These are phyloP conservation scores for Bombus superbus DNA, from an alignment of 1,140 invertebrate genomes.

Conservation along the genomic window DNA sequence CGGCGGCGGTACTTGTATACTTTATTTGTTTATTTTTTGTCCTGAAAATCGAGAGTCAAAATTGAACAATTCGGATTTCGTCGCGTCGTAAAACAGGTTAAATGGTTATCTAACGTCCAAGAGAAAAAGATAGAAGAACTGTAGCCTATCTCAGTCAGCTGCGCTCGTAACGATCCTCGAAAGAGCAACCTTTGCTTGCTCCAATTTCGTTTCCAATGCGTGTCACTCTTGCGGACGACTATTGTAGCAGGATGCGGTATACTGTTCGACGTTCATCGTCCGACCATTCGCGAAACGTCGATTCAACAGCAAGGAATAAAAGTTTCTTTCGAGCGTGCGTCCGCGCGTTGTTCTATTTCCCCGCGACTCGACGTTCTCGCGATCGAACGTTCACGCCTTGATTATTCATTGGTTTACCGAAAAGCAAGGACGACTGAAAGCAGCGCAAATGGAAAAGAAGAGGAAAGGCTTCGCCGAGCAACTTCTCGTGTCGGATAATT, in stretches of 20 bases:
- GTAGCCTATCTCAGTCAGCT: too few species aligned
- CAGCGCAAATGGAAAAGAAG: too few species aligned
- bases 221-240: background rate
- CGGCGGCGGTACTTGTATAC: too few species aligned
- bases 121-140: too few species aligned
- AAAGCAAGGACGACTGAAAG: background rate
- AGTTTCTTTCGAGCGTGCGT: background rate
- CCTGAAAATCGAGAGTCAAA: too few species aligned
- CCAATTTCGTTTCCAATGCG: background rate
- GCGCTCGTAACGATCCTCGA: too few species aligned
- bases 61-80: too few species aligned
- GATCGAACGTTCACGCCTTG: background rate
- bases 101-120: too few species aligned
- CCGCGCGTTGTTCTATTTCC: background rate
- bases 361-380: background rate
- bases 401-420: background rate
- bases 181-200: background rate
- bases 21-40: too few species aligned
- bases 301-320: constrained; percentile 2
- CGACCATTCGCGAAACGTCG: background rate
- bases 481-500: background rate
- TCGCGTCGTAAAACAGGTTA: too few species aligned
- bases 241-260: background rate
- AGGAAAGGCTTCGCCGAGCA: background rate
- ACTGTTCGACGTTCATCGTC: background rate